A percentile compares a stretch with the other conserved stretches of the same genome.
These are phyloP conservation scores for Plotosus lineatus DNA, from an alignment of 2,113 vertebrate species.

Conservation along the genomic window DNA sequence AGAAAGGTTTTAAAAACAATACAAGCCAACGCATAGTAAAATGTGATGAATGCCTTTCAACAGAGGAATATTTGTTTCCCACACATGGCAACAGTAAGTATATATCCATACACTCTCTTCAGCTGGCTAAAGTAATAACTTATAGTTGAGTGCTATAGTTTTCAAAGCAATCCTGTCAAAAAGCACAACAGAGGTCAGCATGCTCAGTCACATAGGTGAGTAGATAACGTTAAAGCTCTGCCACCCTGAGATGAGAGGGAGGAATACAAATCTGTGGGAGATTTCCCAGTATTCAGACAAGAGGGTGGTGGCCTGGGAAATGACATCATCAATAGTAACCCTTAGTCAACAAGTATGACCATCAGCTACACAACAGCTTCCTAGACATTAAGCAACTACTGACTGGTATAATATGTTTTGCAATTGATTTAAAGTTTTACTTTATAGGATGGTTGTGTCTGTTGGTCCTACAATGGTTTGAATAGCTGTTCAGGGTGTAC, in stretches of 20 bases:
- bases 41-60: not conserved
- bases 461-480: too few species aligned
- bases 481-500: too few species aligned
- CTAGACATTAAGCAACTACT: not conserved
- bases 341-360: not conserved
- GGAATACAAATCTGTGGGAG: not conserved
- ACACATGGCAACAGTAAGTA: not conserved
- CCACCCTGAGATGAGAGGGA: constrained; percentile 11
- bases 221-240: constrained; percentile 3
- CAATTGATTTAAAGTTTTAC: not conserved
- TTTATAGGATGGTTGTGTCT: too few species aligned
- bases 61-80: not conserved
- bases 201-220: constrained; percentile 17
- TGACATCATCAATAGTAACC: constrained; percentile 16
- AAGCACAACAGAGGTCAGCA: constrained; percentile 14
- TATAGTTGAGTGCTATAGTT: not conserved
- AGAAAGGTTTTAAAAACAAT: not conserved
- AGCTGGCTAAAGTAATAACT: not conserved
- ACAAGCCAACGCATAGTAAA: not conserved
- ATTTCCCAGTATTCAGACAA: constrained; percentile 18
- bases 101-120: not conserved
- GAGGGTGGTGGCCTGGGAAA: not conserved
- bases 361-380: not conserved
- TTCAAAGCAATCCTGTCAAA: not conserved
- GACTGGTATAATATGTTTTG: not conserved